These are phyloP conservation scores for Torymus tubicola DNA, from an alignment of 2,888 invertebrate species.

Conservation along the genomic window DNA sequence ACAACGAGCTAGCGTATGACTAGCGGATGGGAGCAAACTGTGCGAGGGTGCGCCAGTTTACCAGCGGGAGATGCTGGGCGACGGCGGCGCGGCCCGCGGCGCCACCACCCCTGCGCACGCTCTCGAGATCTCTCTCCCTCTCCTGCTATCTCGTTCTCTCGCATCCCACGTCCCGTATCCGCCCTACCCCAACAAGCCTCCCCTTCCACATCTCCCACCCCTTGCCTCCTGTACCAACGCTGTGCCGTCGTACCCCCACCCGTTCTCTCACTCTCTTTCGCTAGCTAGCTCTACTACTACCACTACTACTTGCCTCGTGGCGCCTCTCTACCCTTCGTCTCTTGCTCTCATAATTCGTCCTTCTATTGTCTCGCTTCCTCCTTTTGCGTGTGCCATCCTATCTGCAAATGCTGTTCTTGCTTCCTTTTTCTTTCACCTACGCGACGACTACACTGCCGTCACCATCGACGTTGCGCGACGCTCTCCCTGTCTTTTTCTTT, in stretches of 20 bases:
- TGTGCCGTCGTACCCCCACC: not conserved
- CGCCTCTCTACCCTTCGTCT: conserved; percentile 26
- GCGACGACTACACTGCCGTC: conserved; percentile 31
- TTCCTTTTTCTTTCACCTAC: conserved; percentile 43
- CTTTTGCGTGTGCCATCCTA: conserved; percentile 39
- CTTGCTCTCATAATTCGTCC: conserved; percentile 49
- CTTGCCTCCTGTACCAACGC: conserved; percentile 42
- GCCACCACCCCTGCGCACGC: conserved; percentile 68
- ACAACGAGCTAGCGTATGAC: conserved; percentile 75
- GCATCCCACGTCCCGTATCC: conserved; percentile 57
- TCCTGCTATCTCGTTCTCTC: conserved; percentile 43
- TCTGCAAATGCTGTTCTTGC: conserved; percentile 22
- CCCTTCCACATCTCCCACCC: conserved; percentile 26
- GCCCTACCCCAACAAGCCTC: conserved; percentile 49
- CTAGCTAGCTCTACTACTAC: not conserved
- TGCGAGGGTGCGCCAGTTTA: conserved; percentile 74
- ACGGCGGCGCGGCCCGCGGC: conserved; percentile 76
- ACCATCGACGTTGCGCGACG: not conserved
- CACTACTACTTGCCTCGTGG: conserved; percentile 35
- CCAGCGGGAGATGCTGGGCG: conserved; percentile 74
- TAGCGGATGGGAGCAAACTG: conserved; percentile 70
- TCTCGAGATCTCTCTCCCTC: conserved; percentile 41
- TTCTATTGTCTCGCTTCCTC: conserved; percentile 48
- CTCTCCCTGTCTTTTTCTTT: not conserved
- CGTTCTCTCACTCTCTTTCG: not conserved